These are phyloP conservation scores for Phenganax stokvisi DNA, from an alignment of 92 coral and sea anemone species.

Conservation along the genomic window DNA sequence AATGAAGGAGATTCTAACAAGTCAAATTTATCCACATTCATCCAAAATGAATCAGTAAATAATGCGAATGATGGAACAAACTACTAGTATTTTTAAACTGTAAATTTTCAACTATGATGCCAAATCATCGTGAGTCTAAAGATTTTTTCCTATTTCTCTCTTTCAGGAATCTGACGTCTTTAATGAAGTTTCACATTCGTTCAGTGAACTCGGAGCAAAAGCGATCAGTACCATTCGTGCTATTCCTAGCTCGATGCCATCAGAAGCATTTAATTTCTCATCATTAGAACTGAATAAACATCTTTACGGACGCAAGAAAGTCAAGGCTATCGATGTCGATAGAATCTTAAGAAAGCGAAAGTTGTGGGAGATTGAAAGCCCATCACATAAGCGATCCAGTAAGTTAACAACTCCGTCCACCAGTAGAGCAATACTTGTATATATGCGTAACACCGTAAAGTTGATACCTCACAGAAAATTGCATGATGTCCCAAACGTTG, in stretches of 20 bases:
- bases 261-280: conserved; percentile 14
- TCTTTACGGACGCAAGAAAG: conserved; percentile 27
- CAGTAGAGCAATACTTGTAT: too few species aligned
- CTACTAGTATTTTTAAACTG: too few species aligned
- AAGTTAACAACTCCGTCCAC: not conserved
- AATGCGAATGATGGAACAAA: too few species aligned
- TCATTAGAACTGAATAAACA: conserved; percentile 11
- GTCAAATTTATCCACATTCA: too few species aligned
- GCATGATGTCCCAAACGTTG: too few species aligned
- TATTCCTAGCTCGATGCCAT: conserved; percentile 2
- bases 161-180: conserved; percentile 12
- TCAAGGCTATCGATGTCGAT: conserved; percentile 16
- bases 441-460: too few species aligned
- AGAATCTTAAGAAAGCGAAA: conserved; percentile 31
- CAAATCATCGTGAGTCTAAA: too few species aligned
- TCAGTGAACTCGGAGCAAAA: conserved; percentile 24
- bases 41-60: too few species aligned
- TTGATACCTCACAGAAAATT: too few species aligned
- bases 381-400: conserved; percentile 29
- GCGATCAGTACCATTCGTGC: conserved; percentile 22
- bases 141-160: not conserved
- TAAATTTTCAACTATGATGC: too few species aligned
- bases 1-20: too few species aligned
- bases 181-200: not conserved
- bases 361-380: conserved; percentile 12